Conservation (phyloP, 2,797 vertebrate genomes). For the Pelobates cultripes region DNA sequence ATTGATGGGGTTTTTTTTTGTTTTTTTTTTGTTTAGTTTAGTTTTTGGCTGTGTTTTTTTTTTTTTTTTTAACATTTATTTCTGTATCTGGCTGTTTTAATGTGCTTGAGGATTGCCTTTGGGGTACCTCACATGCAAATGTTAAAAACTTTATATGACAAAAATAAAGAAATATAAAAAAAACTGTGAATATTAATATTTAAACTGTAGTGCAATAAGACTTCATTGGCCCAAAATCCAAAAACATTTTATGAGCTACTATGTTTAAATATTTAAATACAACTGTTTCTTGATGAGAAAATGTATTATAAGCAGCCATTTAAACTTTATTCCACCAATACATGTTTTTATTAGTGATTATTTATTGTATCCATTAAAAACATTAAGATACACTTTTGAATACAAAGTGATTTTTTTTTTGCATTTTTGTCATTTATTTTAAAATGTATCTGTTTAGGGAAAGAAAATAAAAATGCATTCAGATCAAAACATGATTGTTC, state of each 20-base stretch:
- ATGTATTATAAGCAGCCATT: no score
- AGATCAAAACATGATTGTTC: constrained; percentile 17
- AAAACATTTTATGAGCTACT: not conserved
- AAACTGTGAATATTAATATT: not conserved
- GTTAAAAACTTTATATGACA: no score
- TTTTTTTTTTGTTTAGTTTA: no score
- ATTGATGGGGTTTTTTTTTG: no score
- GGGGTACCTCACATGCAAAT: no score
- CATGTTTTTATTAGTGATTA: not conserved
- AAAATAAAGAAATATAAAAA: constrained; percentile 1
- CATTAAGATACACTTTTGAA: not conserved
- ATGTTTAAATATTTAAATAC: not conserved
- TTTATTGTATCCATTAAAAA: not conserved
- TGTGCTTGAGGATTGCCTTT: no score
- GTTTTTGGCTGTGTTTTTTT: no score
- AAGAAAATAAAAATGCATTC: not conserved
- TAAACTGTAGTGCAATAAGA: not conserved
- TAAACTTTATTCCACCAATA: not conserved
- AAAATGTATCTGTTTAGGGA: not conserved
- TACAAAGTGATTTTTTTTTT: not conserved
- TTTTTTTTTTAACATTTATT: no score
- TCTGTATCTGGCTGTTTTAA: no score
- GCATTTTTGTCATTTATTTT: not conserved
- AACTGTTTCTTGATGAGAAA: no score
- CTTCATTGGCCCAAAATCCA: not conserved